Base-by-base conservation (phyloP, 2,113 vertebrate species). In the Odocoileus hemionus region DNA sequence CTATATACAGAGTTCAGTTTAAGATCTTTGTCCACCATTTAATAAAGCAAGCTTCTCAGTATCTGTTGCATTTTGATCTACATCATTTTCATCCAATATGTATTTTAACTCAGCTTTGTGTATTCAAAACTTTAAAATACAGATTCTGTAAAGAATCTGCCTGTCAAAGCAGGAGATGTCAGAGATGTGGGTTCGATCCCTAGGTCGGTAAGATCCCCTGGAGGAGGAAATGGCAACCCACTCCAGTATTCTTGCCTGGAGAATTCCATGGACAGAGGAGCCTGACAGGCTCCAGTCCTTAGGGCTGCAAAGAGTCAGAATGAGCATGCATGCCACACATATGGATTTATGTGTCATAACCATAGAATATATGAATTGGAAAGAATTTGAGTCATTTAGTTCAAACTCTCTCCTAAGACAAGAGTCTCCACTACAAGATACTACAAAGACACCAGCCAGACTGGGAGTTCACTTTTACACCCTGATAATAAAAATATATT, bases 371-470 rank as follows among this genome's bases (percentile, higher is more conserved):
- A 47, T 39, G 47, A 52, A 86, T 16, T 43, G 14, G 74, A 95
- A 97, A 61, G 36, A 9, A 78, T 96, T 4, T 89, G 85, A 96
- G 43, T 52, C 52, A 87, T 61, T 96, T 76, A n/a, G 70, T 78
- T 96, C 54, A 96, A 94, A 92, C 52, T 88, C 52, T 54, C 45
- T 86, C 45, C 91, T 74, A 91, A 52, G 19, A 92, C 43, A 96
- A 92, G 28, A 94, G 33, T 94, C 50, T 80, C 58, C 7, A 82
- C 33, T 67, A 45, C 0, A 33, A 84, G 76, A 33, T 28, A 52
- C 14, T 26, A 58, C 67, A 70, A 36, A 88, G 43, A 7, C 7
- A 78, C n/a, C 60, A 90, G 55, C 28, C 57, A 19, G 13, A 80
- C 30, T 36, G 1, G 25, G 39, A 82, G 43, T 58, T 86, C 17